These are phyloP conservation scores for Paedocypris micromegethes DNA, from an alignment of 2,797 vertebrate species.

Conservation along the genomic window DNA sequence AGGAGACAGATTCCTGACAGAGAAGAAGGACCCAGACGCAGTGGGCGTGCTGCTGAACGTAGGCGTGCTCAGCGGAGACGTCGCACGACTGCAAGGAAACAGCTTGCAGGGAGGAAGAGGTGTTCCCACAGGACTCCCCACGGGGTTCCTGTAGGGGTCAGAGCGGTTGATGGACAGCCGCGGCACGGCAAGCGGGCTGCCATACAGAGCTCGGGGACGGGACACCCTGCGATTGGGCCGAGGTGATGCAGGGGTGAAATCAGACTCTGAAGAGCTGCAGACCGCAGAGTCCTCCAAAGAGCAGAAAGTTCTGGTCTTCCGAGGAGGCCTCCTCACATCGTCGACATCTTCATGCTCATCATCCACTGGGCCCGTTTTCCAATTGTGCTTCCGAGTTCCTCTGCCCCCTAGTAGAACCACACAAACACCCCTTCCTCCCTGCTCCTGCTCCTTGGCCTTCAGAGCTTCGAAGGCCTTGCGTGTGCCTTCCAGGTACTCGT, in stretches of 20 bases:
- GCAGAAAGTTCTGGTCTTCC: slow-evolving; percentile 19
- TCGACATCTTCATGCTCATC: slow-evolving; percentile 39
- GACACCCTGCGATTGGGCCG: slow-evolving; percentile 48
- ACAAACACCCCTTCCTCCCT: slow-evolving; percentile 43
- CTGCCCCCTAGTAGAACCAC: slow-evolving; percentile 61
- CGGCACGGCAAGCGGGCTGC: slow-evolving; percentile 47
- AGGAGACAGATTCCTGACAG: slow-evolving; percentile 23
- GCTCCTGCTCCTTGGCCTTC: slow-evolving; percentile 38
- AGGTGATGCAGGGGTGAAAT: slow-evolving; percentile 34
- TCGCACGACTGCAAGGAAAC: slow-evolving; percentile 30
- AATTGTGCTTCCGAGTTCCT: slow-evolving; percentile 55
- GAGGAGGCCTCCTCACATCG: slow-evolving; percentile 29
- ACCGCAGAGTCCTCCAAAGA: slow-evolving; percentile 46
- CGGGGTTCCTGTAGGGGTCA: slow-evolving; percentile 44
- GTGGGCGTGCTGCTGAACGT: slow-evolving; percentile 42
- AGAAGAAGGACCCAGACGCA: slow-evolving; percentile 13
- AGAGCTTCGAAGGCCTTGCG: slow-evolving; percentile 61
- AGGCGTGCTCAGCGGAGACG: slow-evolving; percentile 32
- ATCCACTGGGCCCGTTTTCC: slow-evolving; percentile 15
- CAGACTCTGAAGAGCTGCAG: slow-evolving; percentile 40
- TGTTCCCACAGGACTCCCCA: slow-evolving; percentile 41
- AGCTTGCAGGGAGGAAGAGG: slow-evolving; percentile 46
- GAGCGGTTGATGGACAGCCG: slow-evolving; percentile 28
- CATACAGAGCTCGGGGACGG: slow-evolving; percentile 38
- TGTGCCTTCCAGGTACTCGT: slow-evolving; percentile 65